phyloP scores from a whole-genome alignment of 2,888 invertebrate genomes.

The Drosophila nigricruria region DNA sequence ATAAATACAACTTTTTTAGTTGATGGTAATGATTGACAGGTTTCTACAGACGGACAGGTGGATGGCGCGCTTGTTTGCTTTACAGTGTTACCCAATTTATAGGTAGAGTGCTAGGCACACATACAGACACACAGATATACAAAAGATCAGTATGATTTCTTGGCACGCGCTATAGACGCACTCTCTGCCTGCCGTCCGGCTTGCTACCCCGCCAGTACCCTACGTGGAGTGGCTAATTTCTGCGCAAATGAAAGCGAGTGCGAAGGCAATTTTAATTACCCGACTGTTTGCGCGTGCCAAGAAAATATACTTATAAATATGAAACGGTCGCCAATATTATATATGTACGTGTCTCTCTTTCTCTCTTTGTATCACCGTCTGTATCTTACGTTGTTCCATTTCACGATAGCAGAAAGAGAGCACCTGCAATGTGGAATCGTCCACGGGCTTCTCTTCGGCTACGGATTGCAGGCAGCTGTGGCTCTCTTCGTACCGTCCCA shows the following conservation, averaged over 20 bases:
- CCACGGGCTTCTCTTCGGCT: slow-evolving; percentile 92
- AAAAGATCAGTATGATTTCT: slow-evolving; percentile 32
- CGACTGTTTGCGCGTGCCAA: slow-evolving; percentile 66
- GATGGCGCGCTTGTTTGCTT: neutral
- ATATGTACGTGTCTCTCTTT: slow-evolving; percentile 7
- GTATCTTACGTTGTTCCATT: slow-evolving; percentile 92
- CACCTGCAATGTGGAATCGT: slow-evolving; percentile 97
- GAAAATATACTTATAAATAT: slow-evolving; percentile 66
- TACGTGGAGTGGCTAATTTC: slow-evolving; percentile 36
- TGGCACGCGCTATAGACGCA: slow-evolving; percentile 41
- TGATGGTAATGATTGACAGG: neutral
- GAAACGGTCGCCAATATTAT: slow-evolving; percentile 27
- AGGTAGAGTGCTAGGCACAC: neutral
- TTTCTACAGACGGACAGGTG: neutral
- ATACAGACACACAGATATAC: slow-evolving; percentile 8
- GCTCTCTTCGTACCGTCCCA: slow-evolving; percentile 94
- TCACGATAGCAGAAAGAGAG: slow-evolving; percentile 98
- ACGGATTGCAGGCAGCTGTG: slow-evolving; percentile 90
- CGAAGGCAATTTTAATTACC: slow-evolving; percentile 61
- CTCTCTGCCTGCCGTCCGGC: neutral
- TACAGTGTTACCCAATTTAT: neutral
- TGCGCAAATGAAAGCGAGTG: slow-evolving; percentile 51
- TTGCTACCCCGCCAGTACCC: slow-evolving; percentile 21
- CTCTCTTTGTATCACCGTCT: slow-evolving; percentile 81
- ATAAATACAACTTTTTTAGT: neutral